Base-by-base conservation (phyloP, 2,888 invertebrate species). In the Atethmia centrago region DNA sequence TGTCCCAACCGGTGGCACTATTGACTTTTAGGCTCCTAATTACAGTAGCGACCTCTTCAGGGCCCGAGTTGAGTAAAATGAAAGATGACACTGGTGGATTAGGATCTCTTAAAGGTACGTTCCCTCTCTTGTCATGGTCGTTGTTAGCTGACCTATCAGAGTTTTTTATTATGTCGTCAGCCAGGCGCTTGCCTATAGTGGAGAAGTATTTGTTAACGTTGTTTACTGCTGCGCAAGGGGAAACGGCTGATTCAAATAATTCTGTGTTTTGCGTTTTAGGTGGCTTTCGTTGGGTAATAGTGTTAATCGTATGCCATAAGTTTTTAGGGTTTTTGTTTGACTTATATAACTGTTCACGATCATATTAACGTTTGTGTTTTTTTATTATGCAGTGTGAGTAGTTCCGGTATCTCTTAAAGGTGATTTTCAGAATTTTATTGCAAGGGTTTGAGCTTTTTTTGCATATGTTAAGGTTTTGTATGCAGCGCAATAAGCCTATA, bases 291-390 rank as follows among this genome's bases (percentile, higher is more conserved):
- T 28, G 21, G 12, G 47, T 3, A 63, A 63, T 63, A 28, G 47
- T 47, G 47, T 63, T 63, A 19, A 63, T 63, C 10, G 47, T 47
- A 19, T 47, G 28, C 62, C 62, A 63, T 63, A 63, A 28, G 7
- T 63, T 47, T 63, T 63, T 63, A 47, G 28, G 2, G 62, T 63
- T 63, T 63, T 63, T 63, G 12, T 47, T 19, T 28, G 47, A 7
- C 28, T 63, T 47, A 12, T 63, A 28, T 10, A 31, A 4, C 31
- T 3, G 31, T 31, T 31, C 31, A 4, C 31, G 31, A 31, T 31
- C 31, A 4, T 31, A 14, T n/a, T 51, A 12, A n/a, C 5, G 51
- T n/a, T 51, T 51, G n/a, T n/a, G n/a, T n/a, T 51, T 51, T n/a
- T 7, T n/a, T n/a, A n/a, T n/a, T 4, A 51, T 12, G 51, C 7